These are phyloP conservation scores for Olivierus martensii DNA, from an alignment of 1,140 invertebrate species.

Conservation along the genomic window DNA sequence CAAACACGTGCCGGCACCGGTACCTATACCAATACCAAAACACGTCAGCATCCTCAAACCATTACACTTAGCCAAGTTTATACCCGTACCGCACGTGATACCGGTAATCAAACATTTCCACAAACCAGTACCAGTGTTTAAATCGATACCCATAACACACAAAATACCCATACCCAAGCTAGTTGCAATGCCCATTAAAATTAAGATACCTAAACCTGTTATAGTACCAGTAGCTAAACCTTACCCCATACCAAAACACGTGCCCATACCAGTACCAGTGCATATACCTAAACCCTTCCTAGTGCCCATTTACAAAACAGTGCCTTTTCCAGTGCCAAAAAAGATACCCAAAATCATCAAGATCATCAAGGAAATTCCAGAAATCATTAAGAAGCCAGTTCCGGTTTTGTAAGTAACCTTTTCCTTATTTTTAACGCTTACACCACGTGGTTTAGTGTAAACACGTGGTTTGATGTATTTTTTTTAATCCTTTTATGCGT, in stretches of 20 bases:
- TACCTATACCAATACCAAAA: constrained; percentile 10
- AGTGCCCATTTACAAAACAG: constrained; percentile 13
- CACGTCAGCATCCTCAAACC: constrained; percentile 10
- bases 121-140: constrained; percentile 14
- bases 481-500: too few species aligned
- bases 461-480: too few species aligned
- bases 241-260: constrained; percentile 13
- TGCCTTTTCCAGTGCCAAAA: constrained; percentile 13
- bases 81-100: constrained; percentile 12
- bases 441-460: too few species aligned
- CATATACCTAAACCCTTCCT: constrained; percentile 15
- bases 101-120: constrained; percentile 17
- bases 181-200: constrained; percentile 8
- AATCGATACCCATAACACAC: constrained; percentile 9
- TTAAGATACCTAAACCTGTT: constrained; percentile 13
- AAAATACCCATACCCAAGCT: constrained; percentile 13
- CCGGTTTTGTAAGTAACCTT: constrained; percentile 14
- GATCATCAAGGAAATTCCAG: constrained; percentile 12
- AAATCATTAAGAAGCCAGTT: constrained; percentile 15
- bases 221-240: constrained; percentile 13
- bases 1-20: constrained; percentile 9
- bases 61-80: constrained; percentile 11
- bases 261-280: constrained; percentile 13
- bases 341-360: constrained; percentile 14
- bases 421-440: not conserved